phyloP scores from a whole-genome alignment of 2,113 vertebrate genomes.

The Centrocercus urophasianus region DNA sequence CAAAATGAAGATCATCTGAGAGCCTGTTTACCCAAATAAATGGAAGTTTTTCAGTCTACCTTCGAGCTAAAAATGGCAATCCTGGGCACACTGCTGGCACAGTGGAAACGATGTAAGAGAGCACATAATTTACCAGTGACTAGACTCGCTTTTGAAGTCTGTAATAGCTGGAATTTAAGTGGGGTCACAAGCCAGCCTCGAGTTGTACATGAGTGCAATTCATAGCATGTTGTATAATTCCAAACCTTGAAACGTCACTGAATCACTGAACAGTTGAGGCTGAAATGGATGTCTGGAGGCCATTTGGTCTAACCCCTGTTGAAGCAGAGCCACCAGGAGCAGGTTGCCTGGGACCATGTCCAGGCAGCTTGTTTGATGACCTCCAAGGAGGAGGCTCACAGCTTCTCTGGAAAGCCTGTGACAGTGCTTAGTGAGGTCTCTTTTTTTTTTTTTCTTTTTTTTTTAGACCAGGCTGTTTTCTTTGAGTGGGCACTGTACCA shows the following conservation, averaged over 20 bases:
- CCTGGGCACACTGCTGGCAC: not conserved
- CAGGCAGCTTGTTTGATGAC: not conserved
- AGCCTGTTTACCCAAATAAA: not conserved
- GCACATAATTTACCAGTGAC: fast-evolving
- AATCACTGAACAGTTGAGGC: not conserved
- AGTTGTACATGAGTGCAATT: not conserved
- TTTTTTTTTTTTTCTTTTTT: not conserved
- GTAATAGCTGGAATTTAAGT: not conserved
- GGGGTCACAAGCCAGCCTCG: not conserved
- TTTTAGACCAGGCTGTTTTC: not conserved
- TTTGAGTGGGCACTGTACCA: fast-evolving
- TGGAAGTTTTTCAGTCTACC: not conserved
- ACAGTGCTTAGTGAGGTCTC: not conserved
- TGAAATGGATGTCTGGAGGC: not conserved
- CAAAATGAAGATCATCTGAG: not conserved
- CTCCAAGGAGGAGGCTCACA: not conserved
- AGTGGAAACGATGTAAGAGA: not conserved
- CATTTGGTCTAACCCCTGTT: not conserved
- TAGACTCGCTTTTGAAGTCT: not conserved
- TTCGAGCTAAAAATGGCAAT: constrained; percentile 7
- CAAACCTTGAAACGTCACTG: not conserved
- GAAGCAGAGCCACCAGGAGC: not conserved
- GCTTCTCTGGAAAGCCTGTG: not conserved
- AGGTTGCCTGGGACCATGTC: not conserved
- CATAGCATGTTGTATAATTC: not conserved